These are phyloP conservation scores for Torymus texanus DNA, from an alignment of 2,888 invertebrate genomes.

Conservation along the genomic window DNA sequence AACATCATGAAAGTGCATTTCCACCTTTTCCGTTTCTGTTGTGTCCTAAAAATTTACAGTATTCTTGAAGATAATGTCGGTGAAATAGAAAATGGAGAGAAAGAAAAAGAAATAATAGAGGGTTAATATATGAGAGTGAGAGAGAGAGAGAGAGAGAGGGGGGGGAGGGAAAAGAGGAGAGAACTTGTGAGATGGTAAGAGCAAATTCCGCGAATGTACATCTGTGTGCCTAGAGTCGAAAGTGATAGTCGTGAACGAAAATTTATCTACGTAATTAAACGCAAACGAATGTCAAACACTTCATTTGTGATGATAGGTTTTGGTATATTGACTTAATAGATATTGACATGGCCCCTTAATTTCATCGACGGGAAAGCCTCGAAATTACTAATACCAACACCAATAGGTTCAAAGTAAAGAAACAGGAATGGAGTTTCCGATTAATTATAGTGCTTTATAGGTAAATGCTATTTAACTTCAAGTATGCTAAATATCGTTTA, in stretches of 20 bases:
- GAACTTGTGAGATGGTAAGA: too few species aligned
- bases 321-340: conserved; percentile 15
- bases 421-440: not conserved
- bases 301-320: conserved; percentile 36
- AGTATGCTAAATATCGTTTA: conserved; percentile 5
- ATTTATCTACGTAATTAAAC: conserved; percentile 41
- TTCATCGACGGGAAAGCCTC: not conserved
- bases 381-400: not conserved
- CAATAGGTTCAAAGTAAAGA: too few species aligned
- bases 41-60: too few species aligned
- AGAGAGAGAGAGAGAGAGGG: too few species aligned
- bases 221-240: not conserved
- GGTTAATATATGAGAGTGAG: too few species aligned
- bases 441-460: conserved; percentile 21
- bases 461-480: conserved; percentile 18
- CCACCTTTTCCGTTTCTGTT: too few species aligned
- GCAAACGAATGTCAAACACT: conserved; percentile 44
- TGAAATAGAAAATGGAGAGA: too few species aligned
- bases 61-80: too few species aligned
- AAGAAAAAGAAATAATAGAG: too few species aligned
- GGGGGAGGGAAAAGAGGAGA: too few species aligned
- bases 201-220: too few species aligned
- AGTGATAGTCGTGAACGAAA: conserved; percentile 21
- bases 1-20: too few species aligned
- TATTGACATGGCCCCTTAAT: conserved; percentile 30